Conservation (phyloP, 1,140 invertebrate species). For the Zaprionus ghesquierei region DNA sequence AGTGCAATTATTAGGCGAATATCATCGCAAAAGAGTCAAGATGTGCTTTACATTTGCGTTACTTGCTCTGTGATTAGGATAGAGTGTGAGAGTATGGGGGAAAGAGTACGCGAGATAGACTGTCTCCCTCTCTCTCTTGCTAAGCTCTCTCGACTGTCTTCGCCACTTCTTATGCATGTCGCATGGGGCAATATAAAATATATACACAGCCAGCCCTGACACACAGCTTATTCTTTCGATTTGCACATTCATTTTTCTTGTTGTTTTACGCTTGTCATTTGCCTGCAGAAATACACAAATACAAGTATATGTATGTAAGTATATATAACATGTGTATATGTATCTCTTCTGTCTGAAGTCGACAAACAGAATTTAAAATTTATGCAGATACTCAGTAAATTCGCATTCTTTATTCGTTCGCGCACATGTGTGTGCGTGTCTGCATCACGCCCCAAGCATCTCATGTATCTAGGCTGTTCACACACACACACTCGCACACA, state of each 20-base stretch:
- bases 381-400: slow-evolving; percentile 42
- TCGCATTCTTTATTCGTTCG: slow-evolving; percentile 41
- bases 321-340: not conserved
- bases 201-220: slow-evolving; percentile 49
- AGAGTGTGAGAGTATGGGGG: not conserved
- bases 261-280: slow-evolving; percentile 55
- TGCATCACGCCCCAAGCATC: not conserved
- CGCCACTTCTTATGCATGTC: slow-evolving; percentile 73
- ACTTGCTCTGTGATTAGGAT: not conserved
- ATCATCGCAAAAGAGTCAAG: not conserved
- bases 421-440: slow-evolving; percentile 38
- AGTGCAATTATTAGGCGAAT: not conserved
- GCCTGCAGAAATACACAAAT: slow-evolving; percentile 6
- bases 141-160: not conserved
- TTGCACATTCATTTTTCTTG: slow-evolving; percentile 62
- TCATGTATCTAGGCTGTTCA: not conserved
- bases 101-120: not conserved
- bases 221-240: slow-evolving; percentile 68
- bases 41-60: not conserved
- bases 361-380: slow-evolving; percentile 63
- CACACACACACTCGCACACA: slow-evolving; percentile 40
- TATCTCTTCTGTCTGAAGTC: slow-evolving; percentile 24
- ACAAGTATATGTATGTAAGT: not conserved
- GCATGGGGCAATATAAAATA: slow-evolving; percentile 76
- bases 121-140: not conserved